Percentiles rank a stretch among this genome's conserved stretches.
These are phyloP conservation scores for cat (Felis catus) DNA, from an alignment of 2,113 vertebrate genomes.

Conservation along the genomic window F.catus_Fca126_mat1.0 CM031419.1:128519501-128520000, in stretches of 20 bases:
- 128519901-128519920: not conserved
- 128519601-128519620: constrained; percentile 17
- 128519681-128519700: constrained; percentile 58
- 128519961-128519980: not conserved
- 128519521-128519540: not conserved
- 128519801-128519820: not conserved
- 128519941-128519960: not conserved
- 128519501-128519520: not conserved
- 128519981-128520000: not conserved
- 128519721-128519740: constrained; percentile 56
- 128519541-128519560: constrained; percentile 9
- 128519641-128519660: constrained; percentile 39
- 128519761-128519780: constrained; percentile 41
- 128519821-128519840: not conserved
- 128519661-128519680: constrained; percentile 30
- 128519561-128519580: not conserved
- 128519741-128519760: constrained; percentile 52
- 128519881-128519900: not conserved
- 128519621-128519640: constrained; percentile 54
- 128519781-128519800: constrained; percentile 29
- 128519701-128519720: constrained; percentile 41
- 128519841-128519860: not conserved
- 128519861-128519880: not conserved
- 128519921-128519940: not conserved
- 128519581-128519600: constrained; percentile 19